These are phyloP conservation scores for Meriones unguiculatus DNA, from an alignment of 2,113 vertebrate species.

Conservation along the genomic window DNA sequence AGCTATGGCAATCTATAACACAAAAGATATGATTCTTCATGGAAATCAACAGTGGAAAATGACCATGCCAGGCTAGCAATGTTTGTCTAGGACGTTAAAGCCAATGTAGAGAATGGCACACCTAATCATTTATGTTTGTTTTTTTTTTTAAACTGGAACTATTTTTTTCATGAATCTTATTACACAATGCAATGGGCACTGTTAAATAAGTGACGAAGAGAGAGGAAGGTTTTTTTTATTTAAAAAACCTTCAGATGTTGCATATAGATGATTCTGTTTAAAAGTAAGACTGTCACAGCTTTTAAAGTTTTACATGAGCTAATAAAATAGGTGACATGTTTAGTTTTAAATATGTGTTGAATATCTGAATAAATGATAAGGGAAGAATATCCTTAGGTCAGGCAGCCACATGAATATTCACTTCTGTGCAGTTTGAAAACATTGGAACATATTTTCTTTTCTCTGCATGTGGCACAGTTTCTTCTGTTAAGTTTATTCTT, in stretches of 20 bases:
- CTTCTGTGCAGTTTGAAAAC: not conserved
- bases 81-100: not conserved
- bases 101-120: not conserved
- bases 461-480: not conserved
- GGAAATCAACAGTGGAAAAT: not conserved
- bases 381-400: not conserved
- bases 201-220: not conserved
- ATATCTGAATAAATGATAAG: not conserved
- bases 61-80: not conserved
- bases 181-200: not conserved
- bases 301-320: not conserved
- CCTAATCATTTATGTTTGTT: not conserved
- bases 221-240: not conserved
- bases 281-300: not conserved
- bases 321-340: not conserved
- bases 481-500: not conserved
- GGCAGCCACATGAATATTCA: not conserved
- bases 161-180: not conserved
- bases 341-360: not conserved
- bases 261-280: constrained; percentile 6
- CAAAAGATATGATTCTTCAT: not conserved
- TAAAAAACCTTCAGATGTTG: not conserved
- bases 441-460: not conserved
- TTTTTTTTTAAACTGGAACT: not conserved
- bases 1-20: not conserved